Conservation (phyloP, 1,140 invertebrate genomes). For the Dendroctonus ponderosae region DNA sequence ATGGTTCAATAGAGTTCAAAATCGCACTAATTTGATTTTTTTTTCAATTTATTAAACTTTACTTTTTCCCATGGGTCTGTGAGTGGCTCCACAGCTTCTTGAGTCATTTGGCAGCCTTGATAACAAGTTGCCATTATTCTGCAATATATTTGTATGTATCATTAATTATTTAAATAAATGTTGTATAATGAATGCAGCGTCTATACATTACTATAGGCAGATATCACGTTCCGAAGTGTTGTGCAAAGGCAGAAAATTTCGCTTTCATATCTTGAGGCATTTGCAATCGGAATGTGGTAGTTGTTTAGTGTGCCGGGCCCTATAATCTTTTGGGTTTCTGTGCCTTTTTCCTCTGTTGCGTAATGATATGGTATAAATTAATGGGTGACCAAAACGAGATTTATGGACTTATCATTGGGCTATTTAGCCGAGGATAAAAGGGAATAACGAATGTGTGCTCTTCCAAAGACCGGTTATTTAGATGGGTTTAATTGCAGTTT, state of each 20-base stretch:
- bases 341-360: constrained; percentile 21
- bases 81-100: too few relatives aligned
- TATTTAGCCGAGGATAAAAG: too few relatives aligned
- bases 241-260: constrained; percentile 38
- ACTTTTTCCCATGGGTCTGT: too few relatives aligned
- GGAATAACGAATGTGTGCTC: too few relatives aligned
- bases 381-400: constrained; percentile 8
- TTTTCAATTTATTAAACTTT: too few relatives aligned
- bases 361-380: constrained; percentile 17
- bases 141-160: neutral
- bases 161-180: constrained; percentile 11
- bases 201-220: constrained; percentile 12
- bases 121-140: too few relatives aligned
- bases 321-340: constrained; percentile 19
- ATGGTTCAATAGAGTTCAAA: too few relatives aligned
- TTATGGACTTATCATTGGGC: constrained; percentile 8
- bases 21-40: too few relatives aligned
- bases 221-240: constrained; percentile 28
- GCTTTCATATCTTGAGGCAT: constrained; percentile 39
- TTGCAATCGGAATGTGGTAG: constrained; percentile 37
- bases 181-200: constrained; percentile 15
- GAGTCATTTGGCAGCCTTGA: too few relatives aligned
- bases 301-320: constrained; percentile 20
- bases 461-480: too few relatives aligned
- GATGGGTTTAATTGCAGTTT: neutral